Base-by-base conservation (phyloP, 2,797 vertebrate genomes). In the Sardinella longiceps region DNA sequence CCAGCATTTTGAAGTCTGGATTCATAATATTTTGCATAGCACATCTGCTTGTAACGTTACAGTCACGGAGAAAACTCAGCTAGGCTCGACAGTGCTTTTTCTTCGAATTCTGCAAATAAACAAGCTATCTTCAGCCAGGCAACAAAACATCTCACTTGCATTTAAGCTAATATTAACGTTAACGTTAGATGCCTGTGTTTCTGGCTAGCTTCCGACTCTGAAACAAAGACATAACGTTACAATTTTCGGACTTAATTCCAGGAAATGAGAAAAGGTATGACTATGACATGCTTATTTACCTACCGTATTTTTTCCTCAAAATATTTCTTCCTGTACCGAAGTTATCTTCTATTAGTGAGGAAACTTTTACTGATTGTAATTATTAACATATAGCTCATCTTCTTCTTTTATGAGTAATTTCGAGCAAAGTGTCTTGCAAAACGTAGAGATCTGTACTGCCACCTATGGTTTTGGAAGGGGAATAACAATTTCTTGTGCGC, bases 191-290 rank as follows among this genome's bases (percentile, higher is more conserved):
- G 70, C 10, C 6, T 77, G 20, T 70, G 63, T 23, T 39, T 43
- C 70, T 77, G 33, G 82, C 60, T 66, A 46, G 82, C 77, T 81
- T 80, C 74, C 45, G 74, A 85, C 66, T 70, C 58, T 81, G 63
- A 51, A 80, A 84, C 85, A 86, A 86, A 86, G 85, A 83, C 10
- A 77, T 39, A 53, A 53, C 51, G 20, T 53, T 53, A 77, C 18
- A 37, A 43, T 23, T 77, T 77, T 23, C 18, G 37, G 18, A 39
- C 33, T 77, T 39, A 18, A 23, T 20, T 9, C 23, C 7, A 0
- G 18, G 18, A 39, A 77, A 43, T 43, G 18, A 77, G 43, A 18
- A 43, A 15, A 74, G 30, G 3, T 20, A 20, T 7, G 37, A 23
- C 18, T 77, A 18, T 43, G 70, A 77, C 1, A 39, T 77, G 28